These are phyloP conservation scores for Brachyptera putata DNA, from an alignment of 2,888 invertebrate genomes.

Conservation along the genomic window DNA sequence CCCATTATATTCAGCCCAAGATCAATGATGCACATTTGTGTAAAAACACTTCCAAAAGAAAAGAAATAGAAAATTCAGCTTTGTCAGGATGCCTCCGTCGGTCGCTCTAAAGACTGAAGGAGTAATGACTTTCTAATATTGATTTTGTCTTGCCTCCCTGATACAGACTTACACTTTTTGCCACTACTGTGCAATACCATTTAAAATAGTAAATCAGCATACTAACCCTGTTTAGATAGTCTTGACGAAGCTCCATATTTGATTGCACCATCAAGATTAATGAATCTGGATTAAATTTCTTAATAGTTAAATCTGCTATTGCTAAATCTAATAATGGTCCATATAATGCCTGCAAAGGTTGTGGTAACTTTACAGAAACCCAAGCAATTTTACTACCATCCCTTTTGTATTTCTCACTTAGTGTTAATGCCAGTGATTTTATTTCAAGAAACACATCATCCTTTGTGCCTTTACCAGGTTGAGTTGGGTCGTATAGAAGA, in stretches of 20 bases:
- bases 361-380: conserved; percentile 62
- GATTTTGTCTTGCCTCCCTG: no score
- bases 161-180: no score
- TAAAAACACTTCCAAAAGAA: no score
- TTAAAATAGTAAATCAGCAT: background rate
- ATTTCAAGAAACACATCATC: conserved; percentile 57
- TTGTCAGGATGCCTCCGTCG: no score
- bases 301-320: conserved; percentile 62
- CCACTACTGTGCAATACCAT: no score
- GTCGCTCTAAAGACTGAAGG: no score
- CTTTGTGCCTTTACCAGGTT: conserved; percentile 57
- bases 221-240: conserved; percentile 83
- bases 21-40: no score
- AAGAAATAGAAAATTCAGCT: no score
- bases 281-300: conserved; percentile 67
- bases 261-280: conserved; percentile 65
- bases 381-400: conserved; percentile 65
- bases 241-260: conserved; percentile 66
- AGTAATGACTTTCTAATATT: no score
- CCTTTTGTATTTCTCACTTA: conserved; percentile 61
- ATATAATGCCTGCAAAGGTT: conserved; percentile 38
- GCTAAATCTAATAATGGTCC: conserved; percentile 49
- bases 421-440: conserved; percentile 59
- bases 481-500: conserved; percentile 60
- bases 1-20: no score